Conservation (phyloP, 1,140 invertebrate genomes). For the Drosophila aff. region DNA sequence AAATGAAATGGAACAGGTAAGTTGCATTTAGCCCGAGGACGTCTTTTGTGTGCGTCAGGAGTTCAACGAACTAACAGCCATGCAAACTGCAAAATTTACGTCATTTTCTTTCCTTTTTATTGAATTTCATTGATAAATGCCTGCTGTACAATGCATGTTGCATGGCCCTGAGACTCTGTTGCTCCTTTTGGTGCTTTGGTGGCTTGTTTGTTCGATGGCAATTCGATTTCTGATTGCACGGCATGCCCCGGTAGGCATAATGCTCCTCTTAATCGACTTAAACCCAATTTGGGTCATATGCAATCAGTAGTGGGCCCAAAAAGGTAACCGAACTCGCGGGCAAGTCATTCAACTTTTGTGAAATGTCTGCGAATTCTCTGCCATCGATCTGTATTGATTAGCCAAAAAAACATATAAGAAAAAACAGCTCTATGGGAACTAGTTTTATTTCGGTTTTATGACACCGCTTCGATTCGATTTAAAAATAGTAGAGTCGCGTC, state of each 20-base stretch:
- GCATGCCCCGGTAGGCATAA: conserved; percentile 29
- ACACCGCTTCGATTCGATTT: conserved; percentile 29
- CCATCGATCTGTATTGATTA: conserved; percentile 65
- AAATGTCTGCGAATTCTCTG: conserved; percentile 47
- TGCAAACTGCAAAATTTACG: conserved; percentile 48
- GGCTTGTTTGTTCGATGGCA: conserved; percentile 76
- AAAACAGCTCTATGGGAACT: conserved; percentile 39
- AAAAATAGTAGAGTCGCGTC: conserved; percentile 52
- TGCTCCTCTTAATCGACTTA: conserved; percentile 60
- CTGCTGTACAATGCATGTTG: conserved; percentile 54
- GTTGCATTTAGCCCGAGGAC: conserved; percentile 42
- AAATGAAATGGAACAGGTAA: conserved; percentile 63
- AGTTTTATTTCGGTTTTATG: conserved; percentile 52
- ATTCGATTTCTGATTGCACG: conserved; percentile 76
- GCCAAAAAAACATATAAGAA: conserved; percentile 9
- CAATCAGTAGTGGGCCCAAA: conserved; percentile 57
- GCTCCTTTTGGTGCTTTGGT: conserved; percentile 42
- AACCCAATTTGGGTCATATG: conserved; percentile 74
- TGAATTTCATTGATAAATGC: conserved; percentile 77
- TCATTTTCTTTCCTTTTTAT: conserved; percentile 21
- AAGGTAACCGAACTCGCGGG: conserved; percentile 52
- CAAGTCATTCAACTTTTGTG: conserved; percentile 73
- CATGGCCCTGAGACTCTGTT: conserved; percentile 34
- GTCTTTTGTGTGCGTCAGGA: conserved; percentile 24
- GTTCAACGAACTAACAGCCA: conserved; percentile 33